Evolutionary conservation across 2,113 vertebrate genomes (phyloP).

Genomic region (Solenodon paradoxus): DNA sequence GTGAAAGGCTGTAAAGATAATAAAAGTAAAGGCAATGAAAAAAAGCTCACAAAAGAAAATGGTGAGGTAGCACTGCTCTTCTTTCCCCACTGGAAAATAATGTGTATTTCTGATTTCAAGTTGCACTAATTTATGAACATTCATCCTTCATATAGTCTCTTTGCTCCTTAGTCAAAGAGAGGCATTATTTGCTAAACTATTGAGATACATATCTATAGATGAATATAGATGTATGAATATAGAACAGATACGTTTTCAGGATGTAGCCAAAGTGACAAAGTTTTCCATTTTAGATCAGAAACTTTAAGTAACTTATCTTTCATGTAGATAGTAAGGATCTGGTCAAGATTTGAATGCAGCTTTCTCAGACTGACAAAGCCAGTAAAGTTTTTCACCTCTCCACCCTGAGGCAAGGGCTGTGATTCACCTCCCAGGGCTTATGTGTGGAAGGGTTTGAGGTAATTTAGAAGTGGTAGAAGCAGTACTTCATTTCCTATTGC

Average conservation of each 20-base stretch:
- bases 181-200: background rate
- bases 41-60: background rate
- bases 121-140: background rate
- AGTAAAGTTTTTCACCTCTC: background rate
- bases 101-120: background rate
- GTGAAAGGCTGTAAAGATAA: background rate
- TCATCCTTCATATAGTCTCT: background rate
- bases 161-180: background rate
- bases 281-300: background rate
- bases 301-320: background rate
- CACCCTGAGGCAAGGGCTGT: background rate
- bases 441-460: background rate
- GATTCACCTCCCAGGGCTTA: background rate
- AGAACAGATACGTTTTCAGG: background rate
- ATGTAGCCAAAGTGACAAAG: background rate
- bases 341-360: background rate
- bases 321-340: background rate
- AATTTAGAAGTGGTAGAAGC: background rate
- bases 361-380: background rate
- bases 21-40: background rate
- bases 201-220: background rate
- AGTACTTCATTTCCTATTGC: background rate
- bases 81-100: background rate
- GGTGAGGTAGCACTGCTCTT: background rate
- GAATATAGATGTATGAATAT: background rate